Evolutionary conservation across 1,140 invertebrate genomes (phyloP).

Genomic region (Trinorchestia longiramus): DNA sequence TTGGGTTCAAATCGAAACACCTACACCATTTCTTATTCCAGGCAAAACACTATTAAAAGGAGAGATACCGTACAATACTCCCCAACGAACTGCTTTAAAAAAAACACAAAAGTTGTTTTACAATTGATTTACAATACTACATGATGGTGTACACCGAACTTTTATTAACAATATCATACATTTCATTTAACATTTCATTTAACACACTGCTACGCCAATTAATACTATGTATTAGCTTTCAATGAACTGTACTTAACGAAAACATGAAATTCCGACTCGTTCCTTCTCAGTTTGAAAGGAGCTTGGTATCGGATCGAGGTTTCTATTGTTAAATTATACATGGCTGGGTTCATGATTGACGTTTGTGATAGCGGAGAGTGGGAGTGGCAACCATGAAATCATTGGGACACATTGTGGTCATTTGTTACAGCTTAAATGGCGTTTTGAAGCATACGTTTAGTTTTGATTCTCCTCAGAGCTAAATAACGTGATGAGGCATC

Average conservation of each 20-base stretch:
- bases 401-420: slow-evolving; percentile 32
- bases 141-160: no score
- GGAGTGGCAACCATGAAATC: slow-evolving; percentile 30
- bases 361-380: slow-evolving; percentile 29
- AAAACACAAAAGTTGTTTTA: no score
- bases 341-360: slow-evolving; percentile 10
- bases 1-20: no score
- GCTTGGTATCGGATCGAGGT: background rate
- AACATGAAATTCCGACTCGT: background rate
- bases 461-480: background rate
- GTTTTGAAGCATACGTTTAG: background rate
- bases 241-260: background rate
- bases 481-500: background rate
- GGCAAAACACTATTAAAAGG: no score
- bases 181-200: no score
- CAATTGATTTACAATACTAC: no score
- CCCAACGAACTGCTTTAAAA: no score
- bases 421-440: slow-evolving; percentile 39
- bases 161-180: no score
- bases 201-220: background rate
- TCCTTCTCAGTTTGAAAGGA: background rate
- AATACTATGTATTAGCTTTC: background rate
- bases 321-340: background rate
- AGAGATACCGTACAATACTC: no score
- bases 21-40: no score